phyloP scores from a whole-genome alignment of 2,797 vertebrate species.

The Pipistrellus kuhlii region DNA sequence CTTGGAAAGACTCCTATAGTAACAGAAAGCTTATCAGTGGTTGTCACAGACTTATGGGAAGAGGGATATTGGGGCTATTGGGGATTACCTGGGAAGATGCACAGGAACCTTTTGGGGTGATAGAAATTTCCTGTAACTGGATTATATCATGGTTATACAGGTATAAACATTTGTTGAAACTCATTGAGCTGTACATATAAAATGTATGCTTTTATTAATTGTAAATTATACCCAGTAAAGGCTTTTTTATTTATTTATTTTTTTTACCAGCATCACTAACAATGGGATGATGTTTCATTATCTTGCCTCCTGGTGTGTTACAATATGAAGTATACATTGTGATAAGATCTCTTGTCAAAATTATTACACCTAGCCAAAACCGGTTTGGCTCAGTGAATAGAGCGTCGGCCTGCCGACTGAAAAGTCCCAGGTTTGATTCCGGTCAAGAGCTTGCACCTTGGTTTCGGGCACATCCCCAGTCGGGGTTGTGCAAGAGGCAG shows the following conservation, averaged over 20 bases:
- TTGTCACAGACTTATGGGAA: neutral
- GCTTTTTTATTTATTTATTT: rapidly evolving
- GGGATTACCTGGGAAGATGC: neutral
- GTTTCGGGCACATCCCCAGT: too few relatives aligned
- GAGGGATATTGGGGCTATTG: neutral
- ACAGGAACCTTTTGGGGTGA: neutral
- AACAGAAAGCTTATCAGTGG: neutral
- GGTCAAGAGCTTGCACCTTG: too few relatives aligned
- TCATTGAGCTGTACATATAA: neutral
- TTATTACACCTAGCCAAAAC: neutral
- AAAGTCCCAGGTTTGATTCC: too few relatives aligned
- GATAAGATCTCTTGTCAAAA: neutral
- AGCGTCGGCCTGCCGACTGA: too few relatives aligned
- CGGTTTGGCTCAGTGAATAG: too few relatives aligned
- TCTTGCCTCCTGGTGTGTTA: neutral
- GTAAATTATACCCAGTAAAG: neutral
- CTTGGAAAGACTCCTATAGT: neutral
- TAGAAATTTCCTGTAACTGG: neutral
- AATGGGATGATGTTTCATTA: neutral
- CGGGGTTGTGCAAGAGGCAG: too few relatives aligned
- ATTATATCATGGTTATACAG: neutral
- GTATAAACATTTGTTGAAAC: neutral
- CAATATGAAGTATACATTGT: neutral
- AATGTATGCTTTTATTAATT: neutral
- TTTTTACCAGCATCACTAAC: neutral